These are phyloP conservation scores for Echinops telfairi DNA, from an alignment of 2,113 vertebrate species.

Conservation along the genomic window DNA sequence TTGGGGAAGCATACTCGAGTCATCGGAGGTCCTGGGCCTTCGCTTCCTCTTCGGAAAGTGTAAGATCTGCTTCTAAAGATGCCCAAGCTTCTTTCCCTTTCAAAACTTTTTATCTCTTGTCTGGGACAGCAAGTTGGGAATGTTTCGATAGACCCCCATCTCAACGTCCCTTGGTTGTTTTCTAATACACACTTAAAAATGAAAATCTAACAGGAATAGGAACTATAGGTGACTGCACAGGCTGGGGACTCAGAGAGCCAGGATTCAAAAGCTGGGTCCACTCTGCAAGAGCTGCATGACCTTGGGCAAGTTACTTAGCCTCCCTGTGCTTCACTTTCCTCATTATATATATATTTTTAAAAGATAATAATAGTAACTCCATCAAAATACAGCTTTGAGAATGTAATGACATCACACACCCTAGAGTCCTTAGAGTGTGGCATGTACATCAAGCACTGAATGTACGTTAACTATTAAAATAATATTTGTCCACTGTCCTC, in stretches of 20 bases:
- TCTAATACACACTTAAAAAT: slow-evolving; percentile 1
- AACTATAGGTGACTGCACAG: background rate
- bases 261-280: background rate
- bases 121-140: background rate
- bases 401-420: background rate
- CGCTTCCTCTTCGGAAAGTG: slow-evolving; percentile 7
- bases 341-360: no score
- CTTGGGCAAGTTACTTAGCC: background rate
- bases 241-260: background rate
- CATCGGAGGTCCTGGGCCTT: background rate
- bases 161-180: background rate
- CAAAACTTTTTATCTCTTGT: background rate
- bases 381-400: background rate
- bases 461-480: background rate
- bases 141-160: background rate
- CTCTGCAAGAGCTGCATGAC: background rate
- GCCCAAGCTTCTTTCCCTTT: background rate
- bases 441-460: background rate
- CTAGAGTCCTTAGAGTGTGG: background rate
- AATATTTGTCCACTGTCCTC: background rate
- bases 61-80: background rate
- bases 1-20: background rate
- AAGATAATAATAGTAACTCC: background rate
- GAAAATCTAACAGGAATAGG: background rate
- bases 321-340: background rate